Evolutionary conservation across 2,113 vertebrate genomes (phyloP), one percentile per base, ranked within the genome.

Genomic region (Brachirus orientalis): DNA sequence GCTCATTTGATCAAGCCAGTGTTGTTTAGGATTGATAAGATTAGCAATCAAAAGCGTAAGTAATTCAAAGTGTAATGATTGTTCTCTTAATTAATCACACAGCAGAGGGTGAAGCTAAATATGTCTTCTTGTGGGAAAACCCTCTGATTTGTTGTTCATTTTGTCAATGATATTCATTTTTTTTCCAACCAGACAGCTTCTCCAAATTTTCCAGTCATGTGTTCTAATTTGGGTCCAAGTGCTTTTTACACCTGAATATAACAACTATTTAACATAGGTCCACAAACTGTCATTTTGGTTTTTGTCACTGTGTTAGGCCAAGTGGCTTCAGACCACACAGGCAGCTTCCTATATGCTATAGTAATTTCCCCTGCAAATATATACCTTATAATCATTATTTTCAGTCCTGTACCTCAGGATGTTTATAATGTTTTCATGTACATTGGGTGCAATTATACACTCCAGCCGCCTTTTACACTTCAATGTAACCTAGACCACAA

Each of bases 1-100:
- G 66, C 81, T 87, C 72, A 84, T 91, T 91, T 91, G 85, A 90
- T 91, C 80, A 80, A 70, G 74, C 14, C 73, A 73, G 73, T 75
- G 82, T 89, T 91, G 80, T 87, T 69, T 79, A 66, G 83, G 45
- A 72, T 74, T 89, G 89, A 92, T 89, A 92, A 90, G 87, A 91
- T 89, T 83, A 84, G 81, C 81, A 55, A 84, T 88, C 81, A 88
- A 86, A 89, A 86, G 72, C 78, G 47, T 86, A 83, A 71, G 70
- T 46, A 57, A 78, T 81, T 91, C 80, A 89, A 89, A 92, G 83
- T 36, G 14, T 36, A 83, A 79, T 86, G 74, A 84, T 76, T 79
- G 82, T 79, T 88, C 82, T n/a, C n/a, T n/a, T n/a, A n/a, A n/a
- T n/a, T n/a, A 72, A 59, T 35, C 75, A 74, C 77, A 80, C 76